phyloP scores from a whole-genome alignment of 2,888 invertebrate genomes.

The Epinotia bilunana region DNA sequence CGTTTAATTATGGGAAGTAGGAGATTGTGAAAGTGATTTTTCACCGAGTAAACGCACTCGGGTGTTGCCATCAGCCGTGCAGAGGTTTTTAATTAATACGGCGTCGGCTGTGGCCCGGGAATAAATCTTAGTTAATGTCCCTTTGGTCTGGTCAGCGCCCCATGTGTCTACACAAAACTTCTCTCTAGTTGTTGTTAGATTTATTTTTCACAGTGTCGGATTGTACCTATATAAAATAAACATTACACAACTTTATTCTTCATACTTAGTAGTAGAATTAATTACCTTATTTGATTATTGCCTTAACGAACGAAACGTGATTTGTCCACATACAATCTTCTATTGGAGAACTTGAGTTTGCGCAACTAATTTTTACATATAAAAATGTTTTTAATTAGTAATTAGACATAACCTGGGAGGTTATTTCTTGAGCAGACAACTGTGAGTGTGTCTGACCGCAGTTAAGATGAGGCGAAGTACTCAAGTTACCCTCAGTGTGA shows the following conservation, averaged over 20 bases:
- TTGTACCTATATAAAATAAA: not conserved
- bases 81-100: slow-evolving; percentile 81
- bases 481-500: not conserved
- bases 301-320: too few relatives aligned
- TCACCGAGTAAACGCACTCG: slow-evolving; percentile 57
- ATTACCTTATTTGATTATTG: too few relatives aligned
- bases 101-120: slow-evolving; percentile 61
- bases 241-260: too few relatives aligned
- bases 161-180: slow-evolving; percentile 61
- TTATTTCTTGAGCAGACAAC: not conserved
- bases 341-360: too few relatives aligned
- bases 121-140: slow-evolving; percentile 84
- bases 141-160: slow-evolving; percentile 73
- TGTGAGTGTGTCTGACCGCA: not conserved
- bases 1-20: not conserved
- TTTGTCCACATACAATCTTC: too few relatives aligned
- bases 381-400: too few relatives aligned
- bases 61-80: slow-evolving; percentile 59
- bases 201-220: slow-evolving; percentile 3
- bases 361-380: too few relatives aligned
- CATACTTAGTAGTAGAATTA: too few relatives aligned
- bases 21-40: slow-evolving; percentile 18
- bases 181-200: slow-evolving; percentile 44
- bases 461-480: not conserved
- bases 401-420: not conserved